Conservation (phyloP, 2,113 vertebrate genomes). For the Prochilodus magdalenae region DNA sequence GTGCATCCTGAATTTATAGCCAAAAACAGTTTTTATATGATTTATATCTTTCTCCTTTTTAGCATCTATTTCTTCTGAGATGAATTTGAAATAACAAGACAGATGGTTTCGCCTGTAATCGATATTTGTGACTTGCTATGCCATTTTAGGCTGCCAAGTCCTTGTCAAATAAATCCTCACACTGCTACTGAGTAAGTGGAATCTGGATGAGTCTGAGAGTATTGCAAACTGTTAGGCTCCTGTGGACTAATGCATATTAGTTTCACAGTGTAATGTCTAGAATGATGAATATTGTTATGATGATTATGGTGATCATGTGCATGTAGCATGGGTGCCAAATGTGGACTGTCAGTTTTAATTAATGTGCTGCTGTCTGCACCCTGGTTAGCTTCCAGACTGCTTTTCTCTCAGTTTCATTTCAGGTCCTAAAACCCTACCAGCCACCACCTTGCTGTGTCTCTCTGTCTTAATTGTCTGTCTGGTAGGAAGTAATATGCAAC, state of each 20-base stretch:
- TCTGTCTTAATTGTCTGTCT: conserved; percentile 9
- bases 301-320: neutral
- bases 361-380: neutral
- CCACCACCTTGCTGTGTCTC: conserved; percentile 3
- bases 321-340: neutral
- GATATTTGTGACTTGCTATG: too few relatives aligned
- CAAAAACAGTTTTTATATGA: too few relatives aligned
- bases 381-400: neutral
- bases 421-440: neutral
- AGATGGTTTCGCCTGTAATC: too few relatives aligned
- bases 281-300: neutral
- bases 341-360: conserved; percentile 37
- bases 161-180: too few relatives aligned
- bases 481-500: neutral
- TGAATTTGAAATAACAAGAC: too few relatives aligned
- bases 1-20: too few relatives aligned
- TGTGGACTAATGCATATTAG: neutral
- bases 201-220: neutral
- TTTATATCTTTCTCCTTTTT: too few relatives aligned
- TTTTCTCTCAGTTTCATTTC: neutral
- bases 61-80: too few relatives aligned
- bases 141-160: too few relatives aligned
- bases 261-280: neutral
- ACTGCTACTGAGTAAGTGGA: neutral
- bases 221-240: neutral